Evolutionary conservation across 2,797 vertebrate genomes (phyloP).

Genomic region (Margarornis squamiger): DNA sequence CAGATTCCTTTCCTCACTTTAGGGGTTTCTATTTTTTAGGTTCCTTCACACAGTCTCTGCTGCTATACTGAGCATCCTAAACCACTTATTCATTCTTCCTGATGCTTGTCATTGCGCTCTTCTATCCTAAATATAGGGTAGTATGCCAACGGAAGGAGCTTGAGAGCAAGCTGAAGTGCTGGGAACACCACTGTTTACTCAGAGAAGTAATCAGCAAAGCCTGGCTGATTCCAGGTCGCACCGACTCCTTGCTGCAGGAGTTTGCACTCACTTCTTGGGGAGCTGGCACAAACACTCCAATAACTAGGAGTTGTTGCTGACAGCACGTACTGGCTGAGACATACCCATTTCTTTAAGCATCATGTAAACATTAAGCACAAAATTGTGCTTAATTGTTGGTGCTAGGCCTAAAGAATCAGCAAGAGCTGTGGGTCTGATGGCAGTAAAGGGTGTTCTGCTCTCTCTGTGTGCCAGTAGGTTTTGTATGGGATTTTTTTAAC

Average conservation of each 20-base stretch:
- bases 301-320: background rate
- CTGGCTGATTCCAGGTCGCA: background rate
- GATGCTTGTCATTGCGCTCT: background rate
- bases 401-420: background rate
- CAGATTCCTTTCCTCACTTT: background rate
- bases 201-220: slow-evolving; percentile 46
- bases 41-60: background rate
- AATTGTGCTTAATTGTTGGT: background rate
- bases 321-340: background rate
- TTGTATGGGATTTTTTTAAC: background rate
- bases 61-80: background rate
- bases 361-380: background rate
- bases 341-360: background rate
- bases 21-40: background rate
- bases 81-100: slow-evolving; percentile 39
- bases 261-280: slow-evolving; percentile 10
- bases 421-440: background rate
- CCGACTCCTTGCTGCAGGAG: background rate
- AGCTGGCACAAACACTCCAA: background rate
- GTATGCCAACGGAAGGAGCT: slow-evolving; percentile 50
- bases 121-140: slow-evolving; percentile 54
- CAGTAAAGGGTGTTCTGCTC: background rate
- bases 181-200: slow-evolving; percentile 44
- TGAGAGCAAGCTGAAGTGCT: slow-evolving; percentile 42
- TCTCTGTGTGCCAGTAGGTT: background rate